Conservation (phyloP, 2,113 vertebrate genomes). For the Siniperca chuatsi region DNA sequence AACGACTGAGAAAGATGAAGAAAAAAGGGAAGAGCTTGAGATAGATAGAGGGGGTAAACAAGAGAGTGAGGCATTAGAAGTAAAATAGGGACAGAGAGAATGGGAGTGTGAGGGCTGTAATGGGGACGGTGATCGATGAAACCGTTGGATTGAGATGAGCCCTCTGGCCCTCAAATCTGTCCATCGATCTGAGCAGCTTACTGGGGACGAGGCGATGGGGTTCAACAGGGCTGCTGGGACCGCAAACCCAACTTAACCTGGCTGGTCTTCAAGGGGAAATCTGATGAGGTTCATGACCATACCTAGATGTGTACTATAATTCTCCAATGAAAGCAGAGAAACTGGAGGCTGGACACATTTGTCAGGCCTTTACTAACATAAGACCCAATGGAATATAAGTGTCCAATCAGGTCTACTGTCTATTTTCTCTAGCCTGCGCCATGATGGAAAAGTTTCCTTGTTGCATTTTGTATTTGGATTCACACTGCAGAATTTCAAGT, state of each 20-base stretch:
- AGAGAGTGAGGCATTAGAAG: slow-evolving; percentile 31
- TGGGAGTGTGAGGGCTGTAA: slow-evolving; percentile 44
- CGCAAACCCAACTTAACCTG: slow-evolving; percentile 48
- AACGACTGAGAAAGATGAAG: slow-evolving; percentile 9
- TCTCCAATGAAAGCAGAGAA: neutral
- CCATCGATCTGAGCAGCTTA: slow-evolving; percentile 62
- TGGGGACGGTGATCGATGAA: slow-evolving; percentile 60
- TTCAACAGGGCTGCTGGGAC: slow-evolving; percentile 29
- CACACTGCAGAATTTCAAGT: neutral
- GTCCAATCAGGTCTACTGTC: neutral
- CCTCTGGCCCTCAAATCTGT: slow-evolving; percentile 56
- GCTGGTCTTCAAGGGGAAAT: slow-evolving; percentile 13
- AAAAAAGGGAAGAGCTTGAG: neutral
- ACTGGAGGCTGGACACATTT: neutral
- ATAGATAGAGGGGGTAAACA: slow-evolving; percentile 11
- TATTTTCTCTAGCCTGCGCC: neutral
- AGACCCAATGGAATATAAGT: neutral
- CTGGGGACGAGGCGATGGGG: slow-evolving; percentile 11
- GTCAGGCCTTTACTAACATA: neutral
- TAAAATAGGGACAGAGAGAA: slow-evolving; percentile 30
- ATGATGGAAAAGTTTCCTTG: neutral
- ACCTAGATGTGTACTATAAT: neutral
- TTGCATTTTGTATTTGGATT: slow-evolving; percentile 13
- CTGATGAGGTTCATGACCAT: slow-evolving; percentile 22
- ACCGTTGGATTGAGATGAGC: slow-evolving; percentile 25